A percentile compares a stretch with the other conserved stretches of the same genome.
phyloP scores from a whole-genome alignment of 2,797 vertebrate genomes.

The Sorex maritimensis region DNA sequence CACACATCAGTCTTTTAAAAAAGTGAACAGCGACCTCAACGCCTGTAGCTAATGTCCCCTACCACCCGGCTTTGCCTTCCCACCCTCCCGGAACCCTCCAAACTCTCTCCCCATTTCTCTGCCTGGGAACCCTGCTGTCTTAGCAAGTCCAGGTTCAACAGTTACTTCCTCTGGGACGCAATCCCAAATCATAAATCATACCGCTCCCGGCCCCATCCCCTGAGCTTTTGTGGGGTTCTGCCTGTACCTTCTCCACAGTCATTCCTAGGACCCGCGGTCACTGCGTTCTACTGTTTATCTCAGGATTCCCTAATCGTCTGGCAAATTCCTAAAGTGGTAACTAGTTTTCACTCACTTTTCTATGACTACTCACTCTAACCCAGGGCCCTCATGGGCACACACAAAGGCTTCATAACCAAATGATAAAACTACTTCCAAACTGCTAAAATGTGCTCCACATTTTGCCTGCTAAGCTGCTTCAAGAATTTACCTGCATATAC shows the following conservation, averaged over 20 bases:
- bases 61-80: background rate
- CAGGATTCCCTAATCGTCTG: background rate
- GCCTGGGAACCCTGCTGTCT: background rate
- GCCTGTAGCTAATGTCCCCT: conserved; percentile 27
- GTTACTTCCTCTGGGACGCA: background rate
- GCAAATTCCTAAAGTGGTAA: background rate
- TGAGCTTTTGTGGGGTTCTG: background rate
- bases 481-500: background rate
- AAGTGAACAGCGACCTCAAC: background rate
- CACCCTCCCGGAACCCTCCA: background rate
- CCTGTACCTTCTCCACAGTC: background rate
- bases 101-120: conserved; percentile 10
- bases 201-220: fast-evolving
- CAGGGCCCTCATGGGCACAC: background rate
- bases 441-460: conserved; percentile 59
- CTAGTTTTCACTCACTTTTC: conserved; percentile 17
- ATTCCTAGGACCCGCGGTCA: background rate
- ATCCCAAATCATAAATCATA: background rate
- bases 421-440: conserved; percentile 48
- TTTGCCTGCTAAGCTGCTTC: conserved; percentile 4
- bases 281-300: background rate
- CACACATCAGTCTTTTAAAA: background rate
- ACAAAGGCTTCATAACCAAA: conserved; percentile 32
- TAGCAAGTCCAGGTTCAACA: background rate
- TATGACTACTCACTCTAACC: background rate